These are phyloP conservation scores for Hippopotamus amphibius DNA, from an alignment of 2,113 vertebrate species.

Conservation along the genomic window DNA sequence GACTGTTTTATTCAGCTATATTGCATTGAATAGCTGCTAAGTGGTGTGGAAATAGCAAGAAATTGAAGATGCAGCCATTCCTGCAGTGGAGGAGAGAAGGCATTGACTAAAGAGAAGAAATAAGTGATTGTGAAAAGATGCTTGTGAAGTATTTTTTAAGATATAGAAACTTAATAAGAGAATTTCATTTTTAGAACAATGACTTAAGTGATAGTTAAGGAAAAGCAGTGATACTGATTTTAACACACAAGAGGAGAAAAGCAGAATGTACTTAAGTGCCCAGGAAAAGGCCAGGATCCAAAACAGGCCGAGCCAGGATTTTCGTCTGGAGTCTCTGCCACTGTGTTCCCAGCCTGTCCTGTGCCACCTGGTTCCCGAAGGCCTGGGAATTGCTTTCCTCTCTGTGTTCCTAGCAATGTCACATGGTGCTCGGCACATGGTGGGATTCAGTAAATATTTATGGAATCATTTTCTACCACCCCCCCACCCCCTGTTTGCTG, in stretches of 20 bases:
- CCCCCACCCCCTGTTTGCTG: neutral
- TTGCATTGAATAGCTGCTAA: neutral
- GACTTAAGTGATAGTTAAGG: neutral
- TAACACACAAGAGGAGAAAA: accelerated
- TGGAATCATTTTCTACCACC: neutral
- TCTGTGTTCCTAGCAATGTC: neutral
- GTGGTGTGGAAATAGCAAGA: neutral
- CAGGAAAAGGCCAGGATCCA: accelerated
- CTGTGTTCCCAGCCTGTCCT: accelerated
- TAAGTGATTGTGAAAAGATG: neutral
- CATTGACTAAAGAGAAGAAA: neutral
- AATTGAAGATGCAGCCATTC: neutral
- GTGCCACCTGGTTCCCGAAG: neutral
- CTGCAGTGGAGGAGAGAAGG: neutral
- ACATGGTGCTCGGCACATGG: neutral
- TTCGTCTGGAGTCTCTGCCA: accelerated
- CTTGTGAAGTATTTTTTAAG: neutral
- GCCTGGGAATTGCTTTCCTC: neutral
- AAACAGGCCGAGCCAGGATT: neutral
- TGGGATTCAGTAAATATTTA: neutral
- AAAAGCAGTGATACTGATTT: neutral
- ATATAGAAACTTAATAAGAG: neutral
- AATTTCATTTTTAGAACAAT: neutral
- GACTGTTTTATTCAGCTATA: neutral
- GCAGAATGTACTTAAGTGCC: neutral